phyloP scores from a whole-genome alignment of 2,113 vertebrate genomes.

The Ascaphus truei region DNA sequence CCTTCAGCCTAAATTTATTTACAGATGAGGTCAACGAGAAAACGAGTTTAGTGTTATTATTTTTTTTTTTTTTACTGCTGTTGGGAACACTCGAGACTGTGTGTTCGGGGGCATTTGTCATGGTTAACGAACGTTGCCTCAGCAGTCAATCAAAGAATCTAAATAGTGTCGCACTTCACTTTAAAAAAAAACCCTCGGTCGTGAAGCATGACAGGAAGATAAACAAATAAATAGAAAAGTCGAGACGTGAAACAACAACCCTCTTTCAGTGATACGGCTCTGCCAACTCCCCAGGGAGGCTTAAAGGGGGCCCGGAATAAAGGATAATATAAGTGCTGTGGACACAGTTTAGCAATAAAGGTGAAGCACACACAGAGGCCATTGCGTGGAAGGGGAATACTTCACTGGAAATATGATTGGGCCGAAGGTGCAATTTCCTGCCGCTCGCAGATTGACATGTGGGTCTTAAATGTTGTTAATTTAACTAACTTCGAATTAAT shows the following conservation, averaged over 20 bases:
- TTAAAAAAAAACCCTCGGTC: slow-evolving; percentile 69
- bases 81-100: slow-evolving; percentile 79
- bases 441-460: slow-evolving; percentile 77
- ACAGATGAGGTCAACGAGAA: slow-evolving; percentile 76
- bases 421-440: slow-evolving; percentile 85
- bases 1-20: slow-evolving; percentile 70
- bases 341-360: slow-evolving; percentile 64
- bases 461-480: slow-evolving; percentile 82
- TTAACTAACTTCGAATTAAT: slow-evolving; percentile 87
- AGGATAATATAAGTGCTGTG: slow-evolving; percentile 83
- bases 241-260: slow-evolving; percentile 79
- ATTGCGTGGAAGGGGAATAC: slow-evolving; percentile 52
- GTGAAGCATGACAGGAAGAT: slow-evolving; percentile 85
- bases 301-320: slow-evolving; percentile 73
- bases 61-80: slow-evolving; percentile 54
- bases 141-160: slow-evolving; percentile 72
- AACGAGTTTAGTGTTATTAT: slow-evolving; percentile 63
- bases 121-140: slow-evolving; percentile 76
- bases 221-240: slow-evolving; percentile 87
- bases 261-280: slow-evolving; percentile 72
- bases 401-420: slow-evolving; percentile 76
- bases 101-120: slow-evolving; percentile 81
- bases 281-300: slow-evolving; percentile 64
- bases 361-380: slow-evolving; percentile 58
- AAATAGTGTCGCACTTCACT: slow-evolving; percentile 73